Percentiles rank a stretch among this genome's conserved stretches.
phyloP scores from a whole-genome alignment of 2,797 vertebrate genomes.

The Simalia tracyae region DNA sequence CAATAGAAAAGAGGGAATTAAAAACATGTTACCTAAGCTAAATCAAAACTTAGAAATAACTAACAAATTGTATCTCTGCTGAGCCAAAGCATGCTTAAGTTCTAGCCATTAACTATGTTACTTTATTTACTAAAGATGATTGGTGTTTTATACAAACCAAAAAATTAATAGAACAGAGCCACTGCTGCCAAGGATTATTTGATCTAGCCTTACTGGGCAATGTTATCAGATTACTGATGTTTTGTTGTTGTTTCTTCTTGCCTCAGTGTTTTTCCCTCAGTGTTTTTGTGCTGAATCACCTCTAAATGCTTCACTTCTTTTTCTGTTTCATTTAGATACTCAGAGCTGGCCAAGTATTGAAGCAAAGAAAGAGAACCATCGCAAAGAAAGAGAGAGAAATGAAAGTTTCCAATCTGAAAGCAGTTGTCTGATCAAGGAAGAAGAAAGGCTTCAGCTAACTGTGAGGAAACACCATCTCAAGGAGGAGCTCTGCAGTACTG shows the following conservation, averaged over 20 bases:
- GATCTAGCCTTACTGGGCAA: constrained; percentile 48
- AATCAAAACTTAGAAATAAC: background rate
- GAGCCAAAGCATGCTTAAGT: background rate
- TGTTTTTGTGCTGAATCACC: constrained; percentile 55
- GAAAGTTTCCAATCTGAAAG: constrained; percentile 29
- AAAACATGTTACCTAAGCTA: background rate
- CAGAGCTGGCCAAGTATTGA: constrained; percentile 61
- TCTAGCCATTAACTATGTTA: background rate
- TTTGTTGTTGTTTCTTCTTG: background rate
- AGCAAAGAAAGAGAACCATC: constrained; percentile 58
- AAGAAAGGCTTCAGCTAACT: constrained; percentile 40
- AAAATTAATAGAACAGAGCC: constrained; percentile 26
- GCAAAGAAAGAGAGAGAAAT: constrained; percentile 38
- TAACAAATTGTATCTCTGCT: background rate
- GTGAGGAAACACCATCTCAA: constrained; percentile 63
- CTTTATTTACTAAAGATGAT: constrained; percentile 25
- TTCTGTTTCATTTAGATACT: constrained; percentile 70
- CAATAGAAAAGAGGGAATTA: background rate
- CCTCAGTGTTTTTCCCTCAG: constrained; percentile 1
- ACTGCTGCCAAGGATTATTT: constrained; percentile 33
- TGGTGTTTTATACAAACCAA: background rate
- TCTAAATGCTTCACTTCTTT: constrained; percentile 63
- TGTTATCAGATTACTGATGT: constrained; percentile 50
- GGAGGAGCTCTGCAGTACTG: constrained; percentile 66
- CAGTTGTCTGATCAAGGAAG: constrained; percentile 36